phyloP scores from a whole-genome alignment of 1,140 invertebrate genomes.

The Holotrichia oblita region DNA sequence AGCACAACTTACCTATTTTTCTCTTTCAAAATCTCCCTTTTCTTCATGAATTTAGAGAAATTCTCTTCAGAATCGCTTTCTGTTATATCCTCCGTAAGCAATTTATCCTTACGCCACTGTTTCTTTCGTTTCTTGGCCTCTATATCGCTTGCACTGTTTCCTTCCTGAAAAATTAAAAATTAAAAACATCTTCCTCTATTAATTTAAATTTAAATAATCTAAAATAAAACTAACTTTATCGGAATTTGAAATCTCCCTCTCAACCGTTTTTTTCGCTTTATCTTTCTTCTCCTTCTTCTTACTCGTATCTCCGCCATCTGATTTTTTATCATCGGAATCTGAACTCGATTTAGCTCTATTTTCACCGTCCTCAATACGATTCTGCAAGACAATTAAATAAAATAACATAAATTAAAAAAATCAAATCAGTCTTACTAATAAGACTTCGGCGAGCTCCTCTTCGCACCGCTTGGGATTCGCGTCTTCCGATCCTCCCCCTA shows the following conservation, averaged over 20 bases:
- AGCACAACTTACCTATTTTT: conserved; percentile 42
- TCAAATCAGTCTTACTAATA: background rate
- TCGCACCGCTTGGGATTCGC: background rate
- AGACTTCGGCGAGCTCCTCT: background rate
- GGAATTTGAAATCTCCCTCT: background rate
- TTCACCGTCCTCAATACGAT: background rate
- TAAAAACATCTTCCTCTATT: too few relatives aligned
- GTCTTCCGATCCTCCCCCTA: background rate
- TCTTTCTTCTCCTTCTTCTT: background rate
- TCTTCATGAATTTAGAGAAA: conserved; percentile 47
- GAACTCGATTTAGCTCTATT: background rate
- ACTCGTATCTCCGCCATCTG: background rate
- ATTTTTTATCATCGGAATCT: conserved; percentile 40
- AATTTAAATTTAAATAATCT: too few relatives aligned
- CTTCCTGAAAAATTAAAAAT: background rate
- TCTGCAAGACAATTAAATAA: conserved; percentile 19
- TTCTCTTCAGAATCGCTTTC: conserved; percentile 51
- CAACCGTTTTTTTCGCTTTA: background rate
- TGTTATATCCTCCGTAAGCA: conserved; percentile 45
- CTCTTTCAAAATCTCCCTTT: conserved; percentile 37
- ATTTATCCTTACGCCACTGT: conserved; percentile 45
- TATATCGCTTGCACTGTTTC: conserved; percentile 1
- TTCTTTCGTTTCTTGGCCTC: conserved; percentile 38
- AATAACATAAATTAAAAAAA: background rate
- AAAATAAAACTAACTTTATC: background rate